These are phyloP conservation scores for Neodontobutis hainanensis DNA, from an alignment of 2,113 vertebrate genomes.

Conservation along the genomic window DNA sequence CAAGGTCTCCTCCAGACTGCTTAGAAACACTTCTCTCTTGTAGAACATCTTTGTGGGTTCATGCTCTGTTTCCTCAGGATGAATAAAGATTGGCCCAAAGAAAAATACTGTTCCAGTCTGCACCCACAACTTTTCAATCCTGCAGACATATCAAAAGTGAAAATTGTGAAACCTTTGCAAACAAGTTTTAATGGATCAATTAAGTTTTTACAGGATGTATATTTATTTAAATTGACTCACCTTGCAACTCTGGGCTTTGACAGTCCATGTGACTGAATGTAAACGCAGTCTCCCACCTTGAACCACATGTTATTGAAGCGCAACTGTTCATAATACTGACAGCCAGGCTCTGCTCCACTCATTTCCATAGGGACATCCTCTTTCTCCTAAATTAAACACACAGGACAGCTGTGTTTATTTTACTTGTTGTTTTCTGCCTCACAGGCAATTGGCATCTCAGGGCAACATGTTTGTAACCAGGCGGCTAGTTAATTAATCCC, in stretches of 20 bases:
- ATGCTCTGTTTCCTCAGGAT: slow-evolving; percentile 96
- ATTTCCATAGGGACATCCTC: slow-evolving; percentile 94
- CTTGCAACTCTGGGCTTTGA: slow-evolving; percentile 90
- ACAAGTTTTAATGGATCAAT: background rate
- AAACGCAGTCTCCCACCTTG: slow-evolving; percentile 95
- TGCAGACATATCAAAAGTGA: slow-evolving; percentile 38
- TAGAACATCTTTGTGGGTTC: slow-evolving; percentile 99
- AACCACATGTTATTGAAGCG: slow-evolving; percentile 91
- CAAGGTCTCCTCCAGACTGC: slow-evolving; percentile 92
- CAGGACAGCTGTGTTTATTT: slow-evolving; percentile 9
- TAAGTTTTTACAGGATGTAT: no score
- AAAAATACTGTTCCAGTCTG: slow-evolving; percentile 90
- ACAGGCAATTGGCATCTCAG: background rate
- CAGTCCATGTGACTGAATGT: slow-evolving; percentile 92
- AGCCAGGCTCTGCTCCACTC: slow-evolving; percentile 89
- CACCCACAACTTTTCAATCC: slow-evolving; percentile 94
- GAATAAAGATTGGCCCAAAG: slow-evolving; percentile 97
- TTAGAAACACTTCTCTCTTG: slow-evolving; percentile 97
- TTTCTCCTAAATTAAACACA: slow-evolving; percentile 81
- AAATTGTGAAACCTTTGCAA: background rate
- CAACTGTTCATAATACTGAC: slow-evolving; percentile 93
- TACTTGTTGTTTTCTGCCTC: background rate
- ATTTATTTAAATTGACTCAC: slow-evolving; percentile 64
- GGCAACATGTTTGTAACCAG: slow-evolving; percentile 2
- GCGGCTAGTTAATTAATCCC: slow-evolving; percentile 21